Conservation (phyloP, 2,888 invertebrate species). For the Trichopoda pennipes region DNA sequence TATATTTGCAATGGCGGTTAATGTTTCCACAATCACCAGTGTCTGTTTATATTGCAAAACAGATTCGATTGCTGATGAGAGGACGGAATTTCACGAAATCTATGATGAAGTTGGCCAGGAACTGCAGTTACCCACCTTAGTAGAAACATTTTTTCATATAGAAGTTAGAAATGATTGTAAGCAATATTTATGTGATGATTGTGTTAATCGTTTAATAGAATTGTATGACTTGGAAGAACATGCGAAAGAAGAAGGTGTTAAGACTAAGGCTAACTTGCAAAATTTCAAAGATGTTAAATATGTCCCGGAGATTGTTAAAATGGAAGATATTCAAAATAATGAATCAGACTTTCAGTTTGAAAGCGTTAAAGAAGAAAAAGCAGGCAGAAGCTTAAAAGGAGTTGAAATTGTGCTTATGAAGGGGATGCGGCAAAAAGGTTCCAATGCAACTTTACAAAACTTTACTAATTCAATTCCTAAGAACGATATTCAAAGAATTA, state of each 20-base stretch:
- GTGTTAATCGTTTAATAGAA: conserved; percentile 75
- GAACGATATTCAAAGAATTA: not conserved
- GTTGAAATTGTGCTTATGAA: too few species aligned
- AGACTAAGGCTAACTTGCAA: not conserved
- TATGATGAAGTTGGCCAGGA: conserved; percentile 78
- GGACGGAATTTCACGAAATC: conserved; percentile 73
- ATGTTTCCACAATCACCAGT: conserved; percentile 50
- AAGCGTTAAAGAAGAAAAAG: not conserved
- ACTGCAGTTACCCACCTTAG: conserved; percentile 73
- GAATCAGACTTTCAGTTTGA: not conserved
- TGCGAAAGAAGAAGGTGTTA: conserved; percentile 62
- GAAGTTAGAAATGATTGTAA: conserved; percentile 58
- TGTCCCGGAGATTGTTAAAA: not conserved
- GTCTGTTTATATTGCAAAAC: conserved; percentile 61
- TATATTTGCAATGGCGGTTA: conserved; percentile 35
- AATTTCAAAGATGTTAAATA: not conserved
- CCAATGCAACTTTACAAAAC: too few species aligned
- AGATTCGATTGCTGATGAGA: not conserved
- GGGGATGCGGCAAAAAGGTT: too few species aligned
- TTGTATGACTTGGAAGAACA: conserved; percentile 75
- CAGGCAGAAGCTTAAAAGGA: not conserved
- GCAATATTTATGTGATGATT: conserved; percentile 74
- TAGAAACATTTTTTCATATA: conserved; percentile 73
- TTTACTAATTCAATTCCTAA: too few species aligned
- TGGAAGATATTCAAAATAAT: not conserved